These are phyloP conservation scores for Drosophila seguyi DNA, from an alignment of 1,140 invertebrate species.

Conservation along the genomic window DNA sequence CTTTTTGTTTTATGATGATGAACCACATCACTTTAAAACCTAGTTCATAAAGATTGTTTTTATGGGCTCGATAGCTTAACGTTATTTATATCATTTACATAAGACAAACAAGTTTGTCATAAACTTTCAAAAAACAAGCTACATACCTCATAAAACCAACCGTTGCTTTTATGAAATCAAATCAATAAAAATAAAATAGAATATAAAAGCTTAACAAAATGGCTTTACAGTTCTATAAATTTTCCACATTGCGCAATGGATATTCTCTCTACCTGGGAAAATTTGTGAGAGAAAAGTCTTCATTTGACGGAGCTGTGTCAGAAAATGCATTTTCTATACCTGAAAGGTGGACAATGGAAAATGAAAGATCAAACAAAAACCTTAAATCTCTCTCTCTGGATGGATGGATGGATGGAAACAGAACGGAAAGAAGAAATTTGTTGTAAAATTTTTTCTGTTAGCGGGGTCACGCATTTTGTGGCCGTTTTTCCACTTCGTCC, in stretches of 20 bases:
- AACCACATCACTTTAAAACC: conserved; percentile 6
- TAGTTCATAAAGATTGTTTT: conserved; percentile 16
- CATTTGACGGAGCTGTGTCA: conserved; percentile 45
- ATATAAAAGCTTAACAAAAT: conserved; percentile 24
- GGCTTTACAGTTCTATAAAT: conserved; percentile 13
- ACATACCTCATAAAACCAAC: conserved; percentile 8
- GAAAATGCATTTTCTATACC: conserved; percentile 39
- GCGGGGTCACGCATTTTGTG: conserved; percentile 65
- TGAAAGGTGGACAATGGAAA: conserved; percentile 42
- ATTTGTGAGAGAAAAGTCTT: conserved; percentile 22
- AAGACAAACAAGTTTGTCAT: conserved; percentile 22
- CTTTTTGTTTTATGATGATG: neutral
- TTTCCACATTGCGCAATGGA: conserved; percentile 31
- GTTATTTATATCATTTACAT: conserved; percentile 20
- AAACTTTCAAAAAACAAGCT: conserved; percentile 3
- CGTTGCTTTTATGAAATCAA: conserved; percentile 21
- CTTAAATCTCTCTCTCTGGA: conserved; percentile 32
- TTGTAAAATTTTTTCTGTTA: conserved; percentile 57
- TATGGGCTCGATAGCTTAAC: conserved; percentile 12
- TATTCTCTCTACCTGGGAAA: conserved; percentile 34
- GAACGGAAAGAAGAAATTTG: conserved; percentile 69
- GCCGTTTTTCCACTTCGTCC: conserved; percentile 21
- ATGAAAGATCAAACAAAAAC: conserved; percentile 50
- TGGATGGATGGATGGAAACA: conserved; percentile 52
- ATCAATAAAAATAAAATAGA: neutral